A percentile compares a stretch with the other conserved stretches of the same genome.
These are phyloP conservation scores for Sakesphorus luctuosus DNA, from an alignment of 2,113 vertebrate species.

Conservation along the genomic window DNA sequence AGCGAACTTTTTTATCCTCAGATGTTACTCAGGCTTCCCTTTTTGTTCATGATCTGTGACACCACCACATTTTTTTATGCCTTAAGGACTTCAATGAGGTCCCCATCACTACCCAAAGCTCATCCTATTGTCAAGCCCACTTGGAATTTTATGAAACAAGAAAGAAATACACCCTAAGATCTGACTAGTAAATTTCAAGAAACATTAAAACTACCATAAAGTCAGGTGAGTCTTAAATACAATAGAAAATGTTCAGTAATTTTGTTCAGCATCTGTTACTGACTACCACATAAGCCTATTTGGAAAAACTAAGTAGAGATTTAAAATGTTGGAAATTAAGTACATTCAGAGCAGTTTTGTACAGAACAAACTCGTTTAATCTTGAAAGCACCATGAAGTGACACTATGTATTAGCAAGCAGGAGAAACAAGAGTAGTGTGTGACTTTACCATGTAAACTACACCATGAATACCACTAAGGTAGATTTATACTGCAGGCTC, in stretches of 20 bases:
- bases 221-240: neutral
- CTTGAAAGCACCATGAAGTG: constrained; percentile 47
- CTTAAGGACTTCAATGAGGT: neutral
- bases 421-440: neutral
- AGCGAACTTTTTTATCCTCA: neutral
- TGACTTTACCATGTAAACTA: constrained; percentile 8
- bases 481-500: constrained; percentile 33
- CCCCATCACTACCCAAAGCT: neutral
- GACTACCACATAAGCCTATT: neutral
- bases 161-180: neutral
- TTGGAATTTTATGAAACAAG: neutral
- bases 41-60: neutral
- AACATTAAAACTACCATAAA: constrained; percentile 18
- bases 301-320: neutral
- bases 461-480: constrained; percentile 15
- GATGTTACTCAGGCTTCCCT: neutral
- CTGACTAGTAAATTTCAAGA: neutral
- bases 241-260: constrained; percentile 11
- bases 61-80: neutral
- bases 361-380: constrained; percentile 67
- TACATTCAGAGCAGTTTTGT: constrained; percentile 36
- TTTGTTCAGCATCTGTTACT: neutral
- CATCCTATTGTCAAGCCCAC: neutral
- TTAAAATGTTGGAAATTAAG: constrained; percentile 1
- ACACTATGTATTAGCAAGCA: constrained; percentile 51